Base-by-base conservation (phyloP, 2,797 vertebrate genomes). In the Megalops cyprinoides region DNA sequence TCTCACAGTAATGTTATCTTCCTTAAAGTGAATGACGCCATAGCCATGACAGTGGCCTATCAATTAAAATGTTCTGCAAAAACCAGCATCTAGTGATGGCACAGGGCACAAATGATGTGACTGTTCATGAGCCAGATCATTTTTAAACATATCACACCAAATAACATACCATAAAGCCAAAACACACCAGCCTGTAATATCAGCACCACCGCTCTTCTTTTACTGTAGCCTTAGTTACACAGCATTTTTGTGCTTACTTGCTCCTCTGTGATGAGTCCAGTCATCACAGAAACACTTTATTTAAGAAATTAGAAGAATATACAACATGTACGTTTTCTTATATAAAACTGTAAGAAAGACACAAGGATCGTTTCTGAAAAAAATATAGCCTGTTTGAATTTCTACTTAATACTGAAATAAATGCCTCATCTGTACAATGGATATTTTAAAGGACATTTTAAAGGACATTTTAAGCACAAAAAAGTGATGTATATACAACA, bases 251-350 rank as follows among this genome's bases (percentile, higher is more conserved):
- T 62, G 9, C 34, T 62, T 34, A 31, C 9, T 74, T 75, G 6
- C 53, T 69, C 84, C 77, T 76, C 81, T 76, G 79, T 74, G 83
- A 86, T 84, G 80, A 88, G 76, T 88, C 84, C 79, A 86, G 82
- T 90, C 86, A 90, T 73, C 86, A 86, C 81, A 28, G 62, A 84
- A 85, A 87, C 79, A 73, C 25, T 92, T 92, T 90, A 92, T 90
- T 92, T 76, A 87, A 77, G 56, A 84, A 86, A 85, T 58, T 74
- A 74, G 49, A 23, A 74, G 79, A 80, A 84, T 31, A 84, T 78
- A 86, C 20, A 83, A 37, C 78, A 79, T 84, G 82, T 87, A 91
- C 82, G 87, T 77, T 86, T 44, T 85, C 60, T 82, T 78, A 81
- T 4, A 44, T 86, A 85, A 39, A 69, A 69, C 76, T 28, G 49